Base-by-base conservation (phyloP, 2,113 vertebrate species). In the Daubentonia madagascariensis region DNA sequence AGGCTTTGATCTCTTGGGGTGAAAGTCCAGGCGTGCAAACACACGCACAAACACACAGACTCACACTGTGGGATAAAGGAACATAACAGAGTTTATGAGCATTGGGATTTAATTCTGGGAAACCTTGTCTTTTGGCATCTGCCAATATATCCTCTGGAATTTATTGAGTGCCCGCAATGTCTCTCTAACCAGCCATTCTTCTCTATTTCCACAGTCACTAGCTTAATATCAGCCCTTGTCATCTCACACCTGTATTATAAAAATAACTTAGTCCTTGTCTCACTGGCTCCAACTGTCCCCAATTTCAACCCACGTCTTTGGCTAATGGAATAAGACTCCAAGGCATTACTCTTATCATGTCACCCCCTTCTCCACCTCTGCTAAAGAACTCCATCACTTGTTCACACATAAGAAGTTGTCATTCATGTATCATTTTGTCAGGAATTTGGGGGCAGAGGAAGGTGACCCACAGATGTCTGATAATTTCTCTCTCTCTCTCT, bases 21-120 rank as follows among this genome's bases (percentile, higher is more conserved):
- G 50, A 91, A 80, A 16, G 25, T n/a, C 22, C 13, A 84, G 81
- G 45, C 5, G 20, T 22, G 45, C 65, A 48, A 18, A 61, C 37
- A 3, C 13, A 11, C 48, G 7, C 72, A 73, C 32, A 23, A 32
- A 40, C 37, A 40, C 25, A 54, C 52, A 50, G 25, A 30, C 48
- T 10, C 32, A 48, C 63, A 14, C 87, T 73, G 87, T 86, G 94
- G 93, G 68, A 59, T 89, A 80, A 59, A 78, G 50, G 43, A 94
- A 54, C 91, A 97, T 97, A 96, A 91, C 95, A 97, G 91, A 94
- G 83, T 97, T 97, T 97, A 97, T 94, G 95, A 95, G 86, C 40
- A 43, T 22, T 79, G 89, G 83, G 91, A 92, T 95, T 97, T 85
- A 89, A 87, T 97, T 97, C 93, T 96, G 95, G 85, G 93, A 97